Percentiles rank a stretch among this genome's conserved stretches.
Evolutionary conservation across 2,113 vertebrate species (phyloP).

Genomic region (Zosterops japonicus): DNA sequence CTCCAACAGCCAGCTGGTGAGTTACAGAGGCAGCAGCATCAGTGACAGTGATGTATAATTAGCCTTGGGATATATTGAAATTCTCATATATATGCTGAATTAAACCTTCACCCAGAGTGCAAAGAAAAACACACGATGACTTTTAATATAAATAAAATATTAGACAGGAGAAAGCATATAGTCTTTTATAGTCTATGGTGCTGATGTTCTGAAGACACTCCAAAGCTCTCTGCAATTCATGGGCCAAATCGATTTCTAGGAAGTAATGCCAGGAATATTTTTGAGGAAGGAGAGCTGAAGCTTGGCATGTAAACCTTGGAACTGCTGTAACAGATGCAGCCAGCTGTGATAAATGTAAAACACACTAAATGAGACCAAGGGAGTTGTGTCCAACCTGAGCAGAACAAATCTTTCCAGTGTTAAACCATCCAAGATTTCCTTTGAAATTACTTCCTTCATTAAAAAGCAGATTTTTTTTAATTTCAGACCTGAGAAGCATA

Average conservation of each 20-base stretch:
- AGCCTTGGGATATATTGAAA: not conserved
- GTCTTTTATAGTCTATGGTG: not conserved
- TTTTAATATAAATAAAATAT: constrained; percentile 53
- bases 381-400: not conserved
- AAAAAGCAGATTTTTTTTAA: not conserved
- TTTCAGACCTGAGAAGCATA: not conserved
- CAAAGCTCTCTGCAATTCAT: not conserved
- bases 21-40: not conserved
- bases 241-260: not conserved
- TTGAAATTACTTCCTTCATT: not conserved
- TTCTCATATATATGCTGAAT: not conserved
- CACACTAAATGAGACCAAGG: not conserved
- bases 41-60: not conserved
- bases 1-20: not conserved
- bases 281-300: not conserved
- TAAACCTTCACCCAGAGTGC: not conserved
- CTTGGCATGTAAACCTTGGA: not conserved
- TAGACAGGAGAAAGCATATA: not conserved
- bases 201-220: not conserved
- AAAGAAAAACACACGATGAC: not conserved
- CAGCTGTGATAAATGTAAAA: not conserved
- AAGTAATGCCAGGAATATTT: not conserved
- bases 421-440: not conserved
- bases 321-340: not conserved
- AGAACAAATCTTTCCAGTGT: not conserved